Base-by-base conservation (phyloP, 2,888 invertebrate genomes). In the Trichopoda pennipes region DNA sequence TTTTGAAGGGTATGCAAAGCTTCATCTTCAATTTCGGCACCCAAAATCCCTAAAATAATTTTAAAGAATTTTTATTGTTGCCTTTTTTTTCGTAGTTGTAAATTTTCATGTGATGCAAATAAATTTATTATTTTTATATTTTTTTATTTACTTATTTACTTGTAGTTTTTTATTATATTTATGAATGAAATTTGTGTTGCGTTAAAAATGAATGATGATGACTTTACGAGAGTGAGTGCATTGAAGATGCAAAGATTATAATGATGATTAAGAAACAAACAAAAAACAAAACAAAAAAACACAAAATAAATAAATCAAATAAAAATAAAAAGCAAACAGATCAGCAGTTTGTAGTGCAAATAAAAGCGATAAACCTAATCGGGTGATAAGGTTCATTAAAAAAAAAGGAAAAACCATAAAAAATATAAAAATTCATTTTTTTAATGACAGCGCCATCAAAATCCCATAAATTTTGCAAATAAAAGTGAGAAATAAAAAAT, bases 351-450 rank as follows among this genome's bases (percentile, higher is more conserved):
- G 10, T 49, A 42, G 32, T 49, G 23, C 12, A 68, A 68, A 42
- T 51, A 49, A 63, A 80, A 79, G 74, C 49, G 81, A 82, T 82
- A 82, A 79, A 78, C 69, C 60, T 70, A 79, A 79, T 82, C 74
- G 82, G 82, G 75, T 70, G 82, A 82, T 82, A 75, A 82, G 79
- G 82, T 82, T 82, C 82, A 69, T 82, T 79, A 82, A 82, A 75
- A 47, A 69, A 60, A 60, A 68, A 49, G 21, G 23, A 61, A 51
- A 63, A 28, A 21, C 28, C 19, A 49, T 23, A 56, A 47, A 60
- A 64, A 23, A 23, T 47, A 28, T 8, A 63, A 47, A 44, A 17
- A 44, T 7, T 23, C 23, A 32, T 28, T 8, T 17, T 16, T 47
- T 9, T 35, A 47, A 64, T 49, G 68, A 53, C 61, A 73, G 66